Evolutionary conservation across 2,888 invertebrate genomes (phyloP).

Genomic region (Acrobasis repandana): DNA sequence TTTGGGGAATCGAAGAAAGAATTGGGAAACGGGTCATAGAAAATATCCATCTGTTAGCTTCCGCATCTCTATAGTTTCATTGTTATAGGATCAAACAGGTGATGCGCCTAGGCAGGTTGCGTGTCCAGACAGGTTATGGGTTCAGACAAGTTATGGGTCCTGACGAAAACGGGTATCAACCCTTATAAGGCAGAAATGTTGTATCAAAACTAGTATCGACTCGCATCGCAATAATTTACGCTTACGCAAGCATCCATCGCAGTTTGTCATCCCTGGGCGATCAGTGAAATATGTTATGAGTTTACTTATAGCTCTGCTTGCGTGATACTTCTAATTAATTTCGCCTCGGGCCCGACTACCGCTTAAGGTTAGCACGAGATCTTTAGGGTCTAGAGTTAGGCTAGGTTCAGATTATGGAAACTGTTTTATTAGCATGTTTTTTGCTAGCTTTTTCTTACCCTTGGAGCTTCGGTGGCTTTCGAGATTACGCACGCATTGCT

Average conservation of each 20-base stretch:
- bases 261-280: slow-evolving; percentile 23
- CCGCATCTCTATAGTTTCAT: too few relatives aligned
- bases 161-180: background rate
- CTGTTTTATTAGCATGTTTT: too few relatives aligned
- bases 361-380: slow-evolving; percentile 27
- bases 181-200: background rate
- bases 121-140: too few relatives aligned
- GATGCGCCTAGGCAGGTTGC: too few relatives aligned
- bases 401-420: background rate
- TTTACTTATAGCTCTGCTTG: slow-evolving; percentile 38
- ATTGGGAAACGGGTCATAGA: too few relatives aligned
- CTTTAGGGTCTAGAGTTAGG: slow-evolving; percentile 14
- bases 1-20: too few relatives aligned
- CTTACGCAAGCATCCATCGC: slow-evolving; percentile 5
- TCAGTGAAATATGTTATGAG: slow-evolving; percentile 53
- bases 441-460: too few relatives aligned
- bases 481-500: too few relatives aligned
- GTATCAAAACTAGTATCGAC: background rate
- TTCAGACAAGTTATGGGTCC: too few relatives aligned
- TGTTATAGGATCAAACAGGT: too few relatives aligned
- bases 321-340: slow-evolving; percentile 60
- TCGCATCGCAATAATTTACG: slow-evolving; percentile 2
- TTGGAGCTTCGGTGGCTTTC: too few relatives aligned
- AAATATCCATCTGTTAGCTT: too few relatives aligned
- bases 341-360: slow-evolving; percentile 48